Evolutionary conservation across 2,888 invertebrate species (phyloP).

Genomic region (Disparrhopalites patrizii): DNA sequence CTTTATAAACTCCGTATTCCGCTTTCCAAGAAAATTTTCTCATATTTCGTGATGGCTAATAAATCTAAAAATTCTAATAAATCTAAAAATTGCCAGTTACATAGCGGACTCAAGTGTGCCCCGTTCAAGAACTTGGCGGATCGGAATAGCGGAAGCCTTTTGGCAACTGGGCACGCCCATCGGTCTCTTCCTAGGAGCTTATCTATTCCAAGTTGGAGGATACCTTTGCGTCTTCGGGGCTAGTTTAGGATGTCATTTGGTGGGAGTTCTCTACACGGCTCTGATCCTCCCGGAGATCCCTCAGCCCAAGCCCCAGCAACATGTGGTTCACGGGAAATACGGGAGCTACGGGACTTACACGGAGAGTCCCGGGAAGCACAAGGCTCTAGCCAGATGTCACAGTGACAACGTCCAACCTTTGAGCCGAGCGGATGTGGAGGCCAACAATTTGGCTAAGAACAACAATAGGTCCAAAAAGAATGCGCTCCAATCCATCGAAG

Average conservation of each 20-base stretch:
- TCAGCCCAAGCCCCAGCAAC: constrained; percentile 36
- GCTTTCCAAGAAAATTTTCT: too few relatives aligned
- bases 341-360: constrained; percentile 41
- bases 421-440: neutral
- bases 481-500: neutral
- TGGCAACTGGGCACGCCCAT: constrained; percentile 46
- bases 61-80: too few relatives aligned
- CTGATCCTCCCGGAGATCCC: constrained; percentile 47
- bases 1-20: too few relatives aligned
- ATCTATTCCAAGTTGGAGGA: constrained; percentile 43
- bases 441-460: neutral
- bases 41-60: too few relatives aligned
- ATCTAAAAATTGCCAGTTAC: constrained; percentile 34
- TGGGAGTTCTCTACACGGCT: constrained; percentile 42
- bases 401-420: constrained; percentile 44
- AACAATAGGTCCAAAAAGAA: neutral
- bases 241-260: constrained; percentile 38
- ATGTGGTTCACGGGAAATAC: constrained; percentile 38
- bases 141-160: constrained; percentile 46
- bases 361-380: constrained; percentile 20
- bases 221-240: constrained; percentile 46
- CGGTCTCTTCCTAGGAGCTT: constrained; percentile 43
- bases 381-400: constrained; percentile 39
- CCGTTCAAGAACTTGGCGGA: constrained; percentile 44
- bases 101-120: constrained; percentile 47